These are phyloP conservation scores for Pyrgus malvae DNA, from an alignment of 2,888 invertebrate genomes.

Conservation along the genomic window DNA sequence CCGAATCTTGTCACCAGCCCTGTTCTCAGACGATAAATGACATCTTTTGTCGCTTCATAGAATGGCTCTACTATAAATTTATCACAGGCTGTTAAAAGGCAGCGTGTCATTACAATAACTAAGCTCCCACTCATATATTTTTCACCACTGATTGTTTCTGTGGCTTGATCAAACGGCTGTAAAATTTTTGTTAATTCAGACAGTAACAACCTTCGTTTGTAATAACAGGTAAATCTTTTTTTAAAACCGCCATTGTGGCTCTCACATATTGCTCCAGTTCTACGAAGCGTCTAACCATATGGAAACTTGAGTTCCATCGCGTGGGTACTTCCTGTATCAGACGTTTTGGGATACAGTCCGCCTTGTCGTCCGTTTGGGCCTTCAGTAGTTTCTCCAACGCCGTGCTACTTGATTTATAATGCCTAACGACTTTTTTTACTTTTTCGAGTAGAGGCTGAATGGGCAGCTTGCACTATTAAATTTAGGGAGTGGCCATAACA, in stretches of 20 bases:
- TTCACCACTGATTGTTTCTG: conserved; percentile 6
- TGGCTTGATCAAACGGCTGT: neutral
- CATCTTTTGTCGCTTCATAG: too few relatives aligned
- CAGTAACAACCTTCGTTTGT: too few relatives aligned
- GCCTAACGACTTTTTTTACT: conserved; percentile 27
- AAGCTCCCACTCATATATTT: conserved; percentile 35
- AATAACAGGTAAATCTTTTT: too few relatives aligned
- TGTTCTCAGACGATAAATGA: too few relatives aligned
- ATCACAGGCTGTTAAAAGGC: conserved; percentile 29
- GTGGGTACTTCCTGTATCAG: conserved; percentile 38
- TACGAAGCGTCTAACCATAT: conserved; percentile 28
- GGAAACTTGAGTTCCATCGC: conserved; percentile 37
- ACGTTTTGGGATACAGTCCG: conserved; percentile 26
- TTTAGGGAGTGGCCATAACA: conserved; percentile 39
- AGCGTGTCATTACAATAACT: conserved; percentile 34
- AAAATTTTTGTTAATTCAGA: neutral
- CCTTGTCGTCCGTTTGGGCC: neutral
- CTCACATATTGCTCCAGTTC: neutral
- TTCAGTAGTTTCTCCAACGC: conserved; percentile 29
- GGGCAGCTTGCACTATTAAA: conserved; percentile 33
- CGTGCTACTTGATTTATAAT: conserved; percentile 30
- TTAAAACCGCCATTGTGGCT: too few relatives aligned
- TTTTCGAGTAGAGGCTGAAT: conserved; percentile 14
- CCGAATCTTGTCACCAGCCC: too few relatives aligned
- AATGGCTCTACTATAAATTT: conserved; percentile 18